Base-by-base conservation (phyloP, 1,140 invertebrate genomes). In the Ceratosolen fusciceps region DNA sequence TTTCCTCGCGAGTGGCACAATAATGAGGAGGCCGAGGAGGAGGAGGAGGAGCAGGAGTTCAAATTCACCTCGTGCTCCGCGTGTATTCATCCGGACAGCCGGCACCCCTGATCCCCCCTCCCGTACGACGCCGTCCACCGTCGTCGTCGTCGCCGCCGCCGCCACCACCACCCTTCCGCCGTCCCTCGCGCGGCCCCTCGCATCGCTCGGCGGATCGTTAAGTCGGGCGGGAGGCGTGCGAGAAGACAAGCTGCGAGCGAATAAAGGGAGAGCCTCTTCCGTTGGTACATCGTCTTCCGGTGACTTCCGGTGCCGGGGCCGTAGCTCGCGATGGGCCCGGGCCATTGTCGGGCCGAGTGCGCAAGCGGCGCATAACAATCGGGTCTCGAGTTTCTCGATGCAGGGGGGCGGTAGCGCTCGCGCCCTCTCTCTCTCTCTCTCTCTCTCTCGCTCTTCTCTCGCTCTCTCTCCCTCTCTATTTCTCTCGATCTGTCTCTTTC, bases 371-470 rank as follows among this genome's bases (percentile, higher is more conserved):
- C 82, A 82, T 81, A 90, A 90, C 88, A 90, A 90, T 90, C 85
- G 86, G 86, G 90, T 90, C 90, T 90, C 89, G 86, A 90, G 89
- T 90, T 90, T 86, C 88, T 86, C 84, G 77, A 85, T 84, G 87
- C 87, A 86, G 88, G 87, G 83, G 88, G 86, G 83, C 84, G 84
- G 81, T 80, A 70, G 79, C 83, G 37, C 21, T 14, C 56, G 39
- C 71, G 34, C 67, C 29, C 31, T 74, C 78, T 14, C 71, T 79
- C 68, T 72, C 56, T n/a, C n/a, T n/a, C n/a, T n/a, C n/a, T n/a
- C n/a, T n/a, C n/a, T n/a, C n/a, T n/a, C n/a, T n/a, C n/a, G n/a
- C n/a, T n/a, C n/a, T n/a, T n/a, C n/a, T n/a, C n/a, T n/a, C n/a
- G n/a, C n/a, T n/a, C n/a, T n/a, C n/a, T n/a, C n/a, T n/a, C n/a